Base-by-base conservation (phyloP, 2,113 vertebrate species). In the Neogobius melanostomus region DNA sequence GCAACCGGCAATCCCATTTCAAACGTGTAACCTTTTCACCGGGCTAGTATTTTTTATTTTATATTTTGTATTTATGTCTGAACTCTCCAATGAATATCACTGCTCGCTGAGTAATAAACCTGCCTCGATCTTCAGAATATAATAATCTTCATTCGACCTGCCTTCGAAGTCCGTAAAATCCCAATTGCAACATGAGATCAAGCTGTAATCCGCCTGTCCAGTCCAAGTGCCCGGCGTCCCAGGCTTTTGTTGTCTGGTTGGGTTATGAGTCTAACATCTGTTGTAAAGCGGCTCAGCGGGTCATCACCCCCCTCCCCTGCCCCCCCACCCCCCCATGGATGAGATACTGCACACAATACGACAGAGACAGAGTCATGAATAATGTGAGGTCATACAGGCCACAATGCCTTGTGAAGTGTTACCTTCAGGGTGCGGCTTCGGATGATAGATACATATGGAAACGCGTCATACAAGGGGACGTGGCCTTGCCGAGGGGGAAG, bases 251-350 rank as follows among this genome's bases (percentile, higher is more conserved):
- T 74, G 79, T 80, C 71, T 60, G 72, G 62, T 51, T 53, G n/a
- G 45, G 47, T 71, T 65, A 2, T 51, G 68, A 68, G 54, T 79
- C 17, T 3, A 72, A 88, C 90, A 91, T 87, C 88, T 91, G 90
- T 71, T 83, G 49, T n/a, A 66, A 59, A 64, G 63, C 43, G 12
- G 63, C 54, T 81, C 80, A 87, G 80, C 78, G 6, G 87, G 81
- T 84, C 77, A 66, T 16, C 14, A 50, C 80, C 81, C 79, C 84
- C 21, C 21, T 14, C 52, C 80, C 81, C 79, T n/a, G n/a, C n/a
- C n/a, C n/a, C n/a, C n/a, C 2, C 21, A 21, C 21, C 14, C 52
- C 79, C 81, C 79, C 84, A 49, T n/a, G 44, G 46, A 54, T 36
- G 65, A 56, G 51, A 28, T 14, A 49, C 47, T 15, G 43, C 46